Evolutionary conservation across 2,113 vertebrate genomes (phyloP).

Genomic region (Cichladusa arquata): DNA sequence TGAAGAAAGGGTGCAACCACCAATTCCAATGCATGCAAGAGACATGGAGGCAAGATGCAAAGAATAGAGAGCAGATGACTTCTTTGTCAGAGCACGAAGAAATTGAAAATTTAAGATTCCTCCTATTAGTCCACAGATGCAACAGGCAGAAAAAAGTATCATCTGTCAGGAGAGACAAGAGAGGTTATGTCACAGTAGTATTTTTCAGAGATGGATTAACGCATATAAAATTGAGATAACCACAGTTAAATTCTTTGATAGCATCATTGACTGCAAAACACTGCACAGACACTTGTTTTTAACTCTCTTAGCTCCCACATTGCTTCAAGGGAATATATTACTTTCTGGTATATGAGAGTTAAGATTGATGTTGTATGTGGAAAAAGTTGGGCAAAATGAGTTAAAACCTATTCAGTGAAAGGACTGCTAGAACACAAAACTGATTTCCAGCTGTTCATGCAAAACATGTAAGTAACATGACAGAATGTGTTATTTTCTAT

Average conservation of each 20-base stretch:
- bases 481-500: neutral
- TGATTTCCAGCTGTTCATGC: neutral
- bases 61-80: conserved; percentile 82
- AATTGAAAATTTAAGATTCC: conserved; percentile 99
- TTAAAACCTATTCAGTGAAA: neutral
- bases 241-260: neutral
- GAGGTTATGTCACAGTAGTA: neutral
- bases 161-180: conserved; percentile 80
- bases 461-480: neutral
- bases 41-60: conserved; percentile 93
- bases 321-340: neutral
- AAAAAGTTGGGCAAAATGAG: neutral
- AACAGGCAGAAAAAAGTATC: conserved; percentile 98
- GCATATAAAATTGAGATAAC: neutral
- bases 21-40: conserved; percentile 92
- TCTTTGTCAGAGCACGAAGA: conserved; percentile 90
- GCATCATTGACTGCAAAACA: neutral
- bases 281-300: neutral
- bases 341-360: neutral
- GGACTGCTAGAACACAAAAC: neutral
- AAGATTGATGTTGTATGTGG: neutral
- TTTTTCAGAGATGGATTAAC: neutral
- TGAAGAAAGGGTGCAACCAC: conserved; percentile 92
- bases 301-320: neutral
- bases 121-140: conserved; percentile 96